A percentile compares a stretch with the other conserved stretches of the same genome.
Conservation (phyloP, 1,140 invertebrate species). For the Eueides isabella region DNA sequence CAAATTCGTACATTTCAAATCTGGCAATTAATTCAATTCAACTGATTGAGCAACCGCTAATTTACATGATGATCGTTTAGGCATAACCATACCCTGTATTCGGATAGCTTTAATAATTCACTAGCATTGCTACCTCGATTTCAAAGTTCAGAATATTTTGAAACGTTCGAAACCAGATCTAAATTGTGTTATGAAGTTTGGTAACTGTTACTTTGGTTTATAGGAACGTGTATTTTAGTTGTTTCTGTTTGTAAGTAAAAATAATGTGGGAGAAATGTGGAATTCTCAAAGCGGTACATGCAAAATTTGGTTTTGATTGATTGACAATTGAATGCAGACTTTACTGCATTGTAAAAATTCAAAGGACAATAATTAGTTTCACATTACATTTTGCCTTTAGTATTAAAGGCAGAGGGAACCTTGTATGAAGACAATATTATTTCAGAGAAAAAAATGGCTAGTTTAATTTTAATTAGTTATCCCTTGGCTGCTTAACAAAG, state of each 20-base stretch:
- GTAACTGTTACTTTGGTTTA: background rate
- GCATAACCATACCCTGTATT: background rate
- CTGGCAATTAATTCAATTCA: background rate
- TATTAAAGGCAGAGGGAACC: too few species aligned
- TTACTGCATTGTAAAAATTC: too few species aligned
- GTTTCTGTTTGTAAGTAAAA: background rate
- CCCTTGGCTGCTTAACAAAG: too few species aligned
- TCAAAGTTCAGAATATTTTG: slow-evolving; percentile 7
- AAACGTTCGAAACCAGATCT: background rate
- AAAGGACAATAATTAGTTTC: too few species aligned
- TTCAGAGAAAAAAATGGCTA: too few species aligned
- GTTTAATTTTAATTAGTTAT: too few species aligned
- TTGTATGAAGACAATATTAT: too few species aligned
- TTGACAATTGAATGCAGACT: too few species aligned
- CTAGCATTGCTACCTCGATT: background rate
- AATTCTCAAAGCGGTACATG: too few species aligned
- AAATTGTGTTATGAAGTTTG: slow-evolving; percentile 8
- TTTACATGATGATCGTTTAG: background rate
- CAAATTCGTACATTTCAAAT: slow-evolving; percentile 5
- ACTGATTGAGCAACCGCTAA: slow-evolving; percentile 13
- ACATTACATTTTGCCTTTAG: too few species aligned
- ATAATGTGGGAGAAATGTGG: too few species aligned
- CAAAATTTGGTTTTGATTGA: too few species aligned
- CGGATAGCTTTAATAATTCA: background rate
- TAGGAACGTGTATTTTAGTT: background rate